Evolutionary conservation across 2,888 invertebrate species (phyloP).

Genomic region (Cryptocephalus primarius): DNA sequence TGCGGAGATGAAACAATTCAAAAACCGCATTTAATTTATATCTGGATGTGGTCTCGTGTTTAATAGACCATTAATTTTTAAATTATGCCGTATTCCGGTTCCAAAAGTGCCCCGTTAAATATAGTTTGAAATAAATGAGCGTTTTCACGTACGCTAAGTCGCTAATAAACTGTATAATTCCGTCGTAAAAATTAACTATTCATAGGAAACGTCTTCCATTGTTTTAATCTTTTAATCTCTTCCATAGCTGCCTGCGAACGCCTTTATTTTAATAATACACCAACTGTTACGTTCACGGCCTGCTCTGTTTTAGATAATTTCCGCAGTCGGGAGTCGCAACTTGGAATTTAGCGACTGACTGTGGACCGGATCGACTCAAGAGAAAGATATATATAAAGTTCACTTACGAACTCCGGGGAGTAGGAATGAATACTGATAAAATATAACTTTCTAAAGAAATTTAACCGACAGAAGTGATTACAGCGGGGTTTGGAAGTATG

Average conservation of each 20-base stretch:
- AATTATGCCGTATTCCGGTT: conserved; percentile 23
- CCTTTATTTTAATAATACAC: conserved; percentile 2
- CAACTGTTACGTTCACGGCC: neutral
- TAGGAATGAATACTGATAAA: no score
- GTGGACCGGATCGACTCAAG: no score
- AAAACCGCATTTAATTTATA: conserved; percentile 21
- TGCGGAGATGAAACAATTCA: conserved; percentile 14
- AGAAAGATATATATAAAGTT: no score
- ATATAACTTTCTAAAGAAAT: no score
- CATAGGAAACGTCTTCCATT: conserved; percentile 19
- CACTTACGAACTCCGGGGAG: no score
- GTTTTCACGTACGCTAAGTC: conserved; percentile 15
- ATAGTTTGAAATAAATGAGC: conserved; percentile 8
- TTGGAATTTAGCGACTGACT: neutral
- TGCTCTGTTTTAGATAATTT: conserved; percentile 2
- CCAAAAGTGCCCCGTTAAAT: conserved; percentile 18
- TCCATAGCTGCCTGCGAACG: neutral
- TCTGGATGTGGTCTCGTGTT: conserved; percentile 21
- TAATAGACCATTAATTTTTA: conserved; percentile 26
- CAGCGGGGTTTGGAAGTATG: no score
- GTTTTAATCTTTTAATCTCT: conserved; percentile 16
- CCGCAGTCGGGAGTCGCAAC: conserved; percentile 1
- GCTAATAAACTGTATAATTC: conserved; percentile 23
- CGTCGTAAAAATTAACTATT: conserved; percentile 25
- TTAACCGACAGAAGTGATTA: no score